Conservation (phyloP, 2,888 invertebrate species). For the Lycocerus yunnanus region DNA sequence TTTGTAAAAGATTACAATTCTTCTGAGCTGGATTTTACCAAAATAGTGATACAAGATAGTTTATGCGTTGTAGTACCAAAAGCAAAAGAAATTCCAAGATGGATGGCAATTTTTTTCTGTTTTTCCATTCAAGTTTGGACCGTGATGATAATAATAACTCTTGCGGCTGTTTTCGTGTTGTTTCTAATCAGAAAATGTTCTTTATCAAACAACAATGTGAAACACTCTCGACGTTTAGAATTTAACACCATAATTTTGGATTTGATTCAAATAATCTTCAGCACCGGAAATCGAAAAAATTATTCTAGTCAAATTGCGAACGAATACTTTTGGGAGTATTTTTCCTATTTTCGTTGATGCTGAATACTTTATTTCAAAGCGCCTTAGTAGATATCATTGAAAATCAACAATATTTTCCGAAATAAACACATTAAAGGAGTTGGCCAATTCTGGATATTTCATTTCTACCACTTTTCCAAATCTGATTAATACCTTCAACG, state of each 20-base stretch:
- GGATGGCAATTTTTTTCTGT: constrained; percentile 51
- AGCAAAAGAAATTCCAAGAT: constrained; percentile 52
- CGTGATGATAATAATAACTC: constrained; percentile 41
- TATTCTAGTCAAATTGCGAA: constrained; percentile 52
- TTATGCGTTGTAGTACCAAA: constrained; percentile 54
- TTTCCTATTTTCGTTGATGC: constrained; percentile 50
- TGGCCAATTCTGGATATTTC: constrained; percentile 46
- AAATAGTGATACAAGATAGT: constrained; percentile 51
- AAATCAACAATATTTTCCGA: constrained; percentile 53
- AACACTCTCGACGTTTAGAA: constrained; percentile 19
- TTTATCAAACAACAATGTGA: background rate
- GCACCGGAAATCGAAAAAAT: constrained; percentile 28
- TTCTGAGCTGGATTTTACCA: constrained; percentile 49
- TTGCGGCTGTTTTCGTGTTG: constrained; percentile 30
- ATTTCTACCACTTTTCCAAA: constrained; percentile 53
- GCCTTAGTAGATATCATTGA: constrained; percentile 54
- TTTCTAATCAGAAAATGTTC: constrained; percentile 25
- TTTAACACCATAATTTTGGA: constrained; percentile 43
- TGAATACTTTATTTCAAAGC: constrained; percentile 55
- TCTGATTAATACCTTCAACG: constrained; percentile 51
- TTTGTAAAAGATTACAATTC: constrained; percentile 56
- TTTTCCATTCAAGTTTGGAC: constrained; percentile 51
- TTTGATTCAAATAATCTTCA: constrained; percentile 50
- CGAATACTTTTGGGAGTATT: constrained; percentile 47
- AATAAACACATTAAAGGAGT: constrained; percentile 50